phyloP scores from a whole-genome alignment of 2,888 invertebrate genomes.

The Drosophila affinis region DNA sequence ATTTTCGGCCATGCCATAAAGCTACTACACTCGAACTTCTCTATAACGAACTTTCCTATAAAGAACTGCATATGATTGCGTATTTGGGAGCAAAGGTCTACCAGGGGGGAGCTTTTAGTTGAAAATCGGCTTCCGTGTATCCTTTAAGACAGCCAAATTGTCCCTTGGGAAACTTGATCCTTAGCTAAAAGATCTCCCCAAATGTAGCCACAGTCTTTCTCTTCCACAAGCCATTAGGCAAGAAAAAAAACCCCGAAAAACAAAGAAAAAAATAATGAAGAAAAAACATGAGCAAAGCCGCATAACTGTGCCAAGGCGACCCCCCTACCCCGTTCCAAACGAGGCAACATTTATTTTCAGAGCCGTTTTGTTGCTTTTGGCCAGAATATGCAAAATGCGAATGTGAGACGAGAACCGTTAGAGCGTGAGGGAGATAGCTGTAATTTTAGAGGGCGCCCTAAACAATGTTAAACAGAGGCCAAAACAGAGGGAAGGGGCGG shows the following conservation, averaged over 20 bases:
- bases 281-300: slow-evolving; percentile 58
- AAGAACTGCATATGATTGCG: no score
- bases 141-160: no score
- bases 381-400: slow-evolving; percentile 69
- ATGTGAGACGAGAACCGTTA: slow-evolving; percentile 65
- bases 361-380: slow-evolving; percentile 25
- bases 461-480: slow-evolving; percentile 65
- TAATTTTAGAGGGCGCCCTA: slow-evolving; percentile 56
- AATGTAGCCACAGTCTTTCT: neutral
- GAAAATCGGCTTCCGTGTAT: no score
- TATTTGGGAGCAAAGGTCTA: no score
- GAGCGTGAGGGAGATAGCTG: slow-evolving; percentile 32
- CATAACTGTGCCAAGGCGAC: slow-evolving; percentile 76
- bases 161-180: neutral
- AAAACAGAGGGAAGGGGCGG: slow-evolving; percentile 25
- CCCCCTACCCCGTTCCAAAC: slow-evolving; percentile 36
- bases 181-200: neutral
- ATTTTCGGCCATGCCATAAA: no score
- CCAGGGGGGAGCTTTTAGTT: no score
- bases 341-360: slow-evolving; percentile 21
- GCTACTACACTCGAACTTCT: no score
- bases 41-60: no score
- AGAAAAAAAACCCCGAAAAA: slow-evolving; percentile 16
- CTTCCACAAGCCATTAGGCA: slow-evolving; percentile 11
- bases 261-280: slow-evolving; percentile 7